Conservation (phyloP, 2,888 invertebrate species). For the Clepsis dumicolana region DNA sequence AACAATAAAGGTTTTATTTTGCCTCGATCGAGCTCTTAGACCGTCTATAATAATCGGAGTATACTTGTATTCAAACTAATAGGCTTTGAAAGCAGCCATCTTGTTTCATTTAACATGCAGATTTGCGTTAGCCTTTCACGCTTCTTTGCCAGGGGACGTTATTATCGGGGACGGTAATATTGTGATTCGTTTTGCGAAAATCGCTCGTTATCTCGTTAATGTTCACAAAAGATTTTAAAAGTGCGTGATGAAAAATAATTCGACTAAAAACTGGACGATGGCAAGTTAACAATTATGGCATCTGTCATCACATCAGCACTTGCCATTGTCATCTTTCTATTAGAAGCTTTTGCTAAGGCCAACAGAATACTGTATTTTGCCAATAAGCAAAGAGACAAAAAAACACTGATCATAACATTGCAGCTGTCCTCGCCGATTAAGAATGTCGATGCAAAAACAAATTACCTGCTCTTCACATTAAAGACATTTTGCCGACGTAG, state of each 20-base stretch:
- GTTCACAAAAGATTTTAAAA: conserved; percentile 6
- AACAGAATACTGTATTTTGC: no score
- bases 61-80: conserved; percentile 17
- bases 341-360: background rate
- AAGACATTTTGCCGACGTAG: conserved; percentile 19
- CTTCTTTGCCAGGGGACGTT: conserved; percentile 2
- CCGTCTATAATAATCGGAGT: conserved; percentile 16
- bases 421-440: background rate
- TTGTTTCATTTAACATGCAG: conserved; percentile 25
- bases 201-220: background rate
- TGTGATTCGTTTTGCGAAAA: background rate
- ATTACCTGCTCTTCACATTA: conserved; percentile 31
- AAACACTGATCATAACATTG: background rate
- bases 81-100: conserved; percentile 13
- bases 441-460: conserved; percentile 20
- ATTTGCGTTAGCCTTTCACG: conserved; percentile 22
- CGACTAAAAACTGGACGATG: background rate
- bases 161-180: background rate
- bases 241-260: background rate
- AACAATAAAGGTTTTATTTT: background rate
- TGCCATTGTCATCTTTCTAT: background rate
- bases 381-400: background rate
- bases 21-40: conserved; percentile 20
- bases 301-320: background rate
- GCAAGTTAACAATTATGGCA: background rate